These are phyloP conservation scores for Bombus difficillimus DNA, from an alignment of 1,140 invertebrate genomes.

Conservation along the genomic window DNA sequence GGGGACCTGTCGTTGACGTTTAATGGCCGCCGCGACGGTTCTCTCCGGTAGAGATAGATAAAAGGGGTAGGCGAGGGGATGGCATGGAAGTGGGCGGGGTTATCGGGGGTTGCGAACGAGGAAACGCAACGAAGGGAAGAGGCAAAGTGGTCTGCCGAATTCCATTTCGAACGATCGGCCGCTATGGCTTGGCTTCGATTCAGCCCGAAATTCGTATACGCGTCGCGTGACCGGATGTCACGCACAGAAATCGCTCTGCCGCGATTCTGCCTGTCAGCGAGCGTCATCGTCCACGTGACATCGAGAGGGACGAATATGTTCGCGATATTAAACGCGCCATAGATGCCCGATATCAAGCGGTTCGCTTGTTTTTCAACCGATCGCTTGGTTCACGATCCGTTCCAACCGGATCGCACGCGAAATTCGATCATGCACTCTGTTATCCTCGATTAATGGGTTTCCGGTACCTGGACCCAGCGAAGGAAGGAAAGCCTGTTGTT, in stretches of 20 bases:
- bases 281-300: conserved; percentile 63
- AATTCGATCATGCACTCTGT: conserved; percentile 47
- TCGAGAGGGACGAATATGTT: conserved; percentile 42
- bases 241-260: conserved; percentile 64
- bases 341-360: background rate
- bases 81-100: background rate
- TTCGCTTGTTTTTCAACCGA: conserved; percentile 41
- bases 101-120: background rate
- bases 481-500: conserved; percentile 9
- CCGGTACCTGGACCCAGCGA: background rate
- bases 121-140: conserved; percentile 14
- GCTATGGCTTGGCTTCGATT: conserved; percentile 13
- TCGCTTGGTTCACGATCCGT: background rate
- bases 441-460: conserved; percentile 48
- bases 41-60: conserved; percentile 44
- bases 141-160: conserved; percentile 59
- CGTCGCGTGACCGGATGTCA: conserved; percentile 64
- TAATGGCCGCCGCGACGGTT: conserved; percentile 59
- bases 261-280: conserved; percentile 53
- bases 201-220: conserved; percentile 47
- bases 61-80: conserved; percentile 45
- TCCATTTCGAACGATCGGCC: conserved; percentile 55
- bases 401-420: conserved; percentile 23
- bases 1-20: conserved; percentile 61
- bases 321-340: conserved; percentile 20